Evolutionary conservation across 2,888 invertebrate species (phyloP).

Genomic region (Clivina fossor): DNA sequence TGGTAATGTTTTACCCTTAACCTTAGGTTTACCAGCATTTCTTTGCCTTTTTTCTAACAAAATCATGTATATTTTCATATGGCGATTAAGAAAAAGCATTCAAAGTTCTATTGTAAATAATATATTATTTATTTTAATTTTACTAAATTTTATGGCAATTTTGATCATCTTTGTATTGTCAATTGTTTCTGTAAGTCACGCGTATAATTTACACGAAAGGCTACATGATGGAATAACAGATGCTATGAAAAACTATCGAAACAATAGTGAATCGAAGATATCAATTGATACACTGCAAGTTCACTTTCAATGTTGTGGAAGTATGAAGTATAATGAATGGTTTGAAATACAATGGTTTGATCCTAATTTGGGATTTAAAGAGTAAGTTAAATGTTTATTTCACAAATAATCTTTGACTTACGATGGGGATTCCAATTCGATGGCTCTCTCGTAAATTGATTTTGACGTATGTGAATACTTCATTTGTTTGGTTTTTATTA

Average conservation of each 20-base stretch:
- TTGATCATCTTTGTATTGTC: conserved; percentile 37
- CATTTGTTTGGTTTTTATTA: too few species aligned
- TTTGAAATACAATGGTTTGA: conserved; percentile 62
- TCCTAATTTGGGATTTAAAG: conserved; percentile 50
- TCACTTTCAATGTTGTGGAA: conserved; percentile 65
- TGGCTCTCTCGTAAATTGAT: too few species aligned
- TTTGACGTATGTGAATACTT: too few species aligned
- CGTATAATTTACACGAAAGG: conserved; percentile 43
- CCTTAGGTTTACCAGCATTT: conserved; percentile 43
- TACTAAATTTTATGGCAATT: conserved; percentile 9
- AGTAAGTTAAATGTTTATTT: conserved; percentile 3
- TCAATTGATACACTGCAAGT: conserved; percentile 63
- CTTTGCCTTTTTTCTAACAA: conserved; percentile 44
- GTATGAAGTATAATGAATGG: conserved; percentile 64
- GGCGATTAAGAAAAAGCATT: background rate
- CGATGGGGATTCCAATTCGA: too few species aligned
- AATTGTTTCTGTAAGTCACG: conserved; percentile 44
- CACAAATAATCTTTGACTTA: too few species aligned
- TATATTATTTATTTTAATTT: conserved; percentile 1
- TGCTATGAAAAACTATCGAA: conserved; percentile 61
- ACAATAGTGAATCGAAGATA: conserved; percentile 58
- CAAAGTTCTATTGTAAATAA: background rate
- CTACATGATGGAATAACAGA: conserved; percentile 58
- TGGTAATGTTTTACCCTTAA: conserved; percentile 46
- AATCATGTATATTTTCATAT: conserved; percentile 8